A percentile compares a stretch with the other conserved stretches of the same genome.
phyloP scores from a whole-genome alignment of 1,140 invertebrate genomes.

The Carposina sasakii region DNA sequence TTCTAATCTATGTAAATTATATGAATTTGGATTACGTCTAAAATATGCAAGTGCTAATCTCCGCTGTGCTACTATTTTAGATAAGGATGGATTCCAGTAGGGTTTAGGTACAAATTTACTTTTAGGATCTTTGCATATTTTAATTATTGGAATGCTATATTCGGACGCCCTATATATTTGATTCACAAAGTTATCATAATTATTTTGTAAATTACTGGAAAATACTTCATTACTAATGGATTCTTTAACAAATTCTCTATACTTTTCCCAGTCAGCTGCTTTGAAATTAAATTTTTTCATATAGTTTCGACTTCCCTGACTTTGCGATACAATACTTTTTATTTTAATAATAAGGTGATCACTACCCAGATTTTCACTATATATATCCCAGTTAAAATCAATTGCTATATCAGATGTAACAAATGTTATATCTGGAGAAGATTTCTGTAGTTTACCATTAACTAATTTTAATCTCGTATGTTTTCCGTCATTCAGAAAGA shows the following conservation, averaged over 20 bases:
- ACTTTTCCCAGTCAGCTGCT: constrained; percentile 21
- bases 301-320: neutral
- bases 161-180: constrained; percentile 18
- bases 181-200: constrained; percentile 7
- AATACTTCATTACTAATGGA: neutral
- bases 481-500: constrained; percentile 17
- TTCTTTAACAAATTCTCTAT: neutral
- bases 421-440: constrained; percentile 26
- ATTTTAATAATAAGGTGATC: constrained; percentile 26
- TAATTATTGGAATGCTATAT: constrained; percentile 21
- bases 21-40: constrained; percentile 29
- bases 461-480: constrained; percentile 20
- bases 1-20: constrained; percentile 26
- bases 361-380: constrained; percentile 24
- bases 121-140: constrained; percentile 11
- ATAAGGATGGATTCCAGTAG: constrained; percentile 29
- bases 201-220: constrained; percentile 1
- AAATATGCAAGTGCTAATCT: constrained; percentile 28
- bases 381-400: constrained; percentile 16
- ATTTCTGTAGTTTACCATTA: constrained; percentile 15
- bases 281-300: constrained; percentile 24
- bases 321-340: neutral
- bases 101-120: constrained; percentile 26
- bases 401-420: constrained; percentile 19
- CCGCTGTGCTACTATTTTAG: constrained; percentile 24